These are phyloP conservation scores for Argentina silus DNA, from an alignment of 2,797 vertebrate species.

Conservation along the genomic window DNA sequence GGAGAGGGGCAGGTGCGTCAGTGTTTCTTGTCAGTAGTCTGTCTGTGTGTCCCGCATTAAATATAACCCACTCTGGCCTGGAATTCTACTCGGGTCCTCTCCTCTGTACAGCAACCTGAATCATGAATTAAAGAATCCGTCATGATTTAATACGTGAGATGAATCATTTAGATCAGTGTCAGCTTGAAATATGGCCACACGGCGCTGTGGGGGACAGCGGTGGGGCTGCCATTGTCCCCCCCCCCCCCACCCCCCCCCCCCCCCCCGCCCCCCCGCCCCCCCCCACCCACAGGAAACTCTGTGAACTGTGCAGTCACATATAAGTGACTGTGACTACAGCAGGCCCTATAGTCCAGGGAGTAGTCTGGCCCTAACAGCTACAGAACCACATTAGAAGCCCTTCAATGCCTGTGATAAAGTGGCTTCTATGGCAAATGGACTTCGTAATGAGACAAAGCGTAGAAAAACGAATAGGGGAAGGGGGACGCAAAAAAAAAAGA, in stretches of 20 bases:
- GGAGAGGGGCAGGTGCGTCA: neutral
- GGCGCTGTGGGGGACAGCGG: constrained; percentile 18
- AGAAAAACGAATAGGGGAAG: neutral
- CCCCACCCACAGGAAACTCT: no score
- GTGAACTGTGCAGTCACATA: no score
- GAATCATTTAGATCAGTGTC: constrained; percentile 63
- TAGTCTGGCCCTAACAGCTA: no score
- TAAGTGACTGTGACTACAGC: no score
- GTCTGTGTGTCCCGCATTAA: neutral
- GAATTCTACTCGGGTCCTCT: constrained; percentile 28
- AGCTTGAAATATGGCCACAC: constrained; percentile 47
- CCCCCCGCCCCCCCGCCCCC: no score
- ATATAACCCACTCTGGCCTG: constrained; percentile 28
- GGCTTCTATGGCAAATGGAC: constrained; percentile 15
- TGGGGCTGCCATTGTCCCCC: no score
- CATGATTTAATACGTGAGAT: constrained; percentile 63
- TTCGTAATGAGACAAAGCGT: constrained; percentile 22
- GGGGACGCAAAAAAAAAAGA: no score
- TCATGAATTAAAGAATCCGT: constrained; percentile 65
- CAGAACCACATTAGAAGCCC: neutral
- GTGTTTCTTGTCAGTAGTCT: neutral
- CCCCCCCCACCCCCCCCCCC: no score
- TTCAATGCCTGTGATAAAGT: neutral
- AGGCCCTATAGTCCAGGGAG: no score
- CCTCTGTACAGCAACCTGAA: constrained; percentile 25